These are phyloP conservation scores for Melanogrammus aeglefinus DNA, from an alignment of 2,797 vertebrate genomes.

Conservation along the genomic window DNA sequence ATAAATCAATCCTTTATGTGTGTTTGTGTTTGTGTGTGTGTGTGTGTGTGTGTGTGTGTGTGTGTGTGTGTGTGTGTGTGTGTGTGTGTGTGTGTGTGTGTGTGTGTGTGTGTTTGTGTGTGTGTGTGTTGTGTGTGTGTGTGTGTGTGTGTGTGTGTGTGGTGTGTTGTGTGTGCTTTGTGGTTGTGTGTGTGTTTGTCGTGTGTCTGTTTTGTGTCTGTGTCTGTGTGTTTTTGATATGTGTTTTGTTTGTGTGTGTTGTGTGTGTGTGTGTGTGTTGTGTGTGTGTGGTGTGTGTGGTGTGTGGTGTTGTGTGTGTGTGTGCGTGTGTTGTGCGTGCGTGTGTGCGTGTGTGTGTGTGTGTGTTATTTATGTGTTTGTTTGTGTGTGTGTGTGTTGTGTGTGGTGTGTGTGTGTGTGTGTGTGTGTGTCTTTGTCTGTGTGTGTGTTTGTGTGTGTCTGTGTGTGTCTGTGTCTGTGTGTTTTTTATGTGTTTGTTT, in stretches of 20 bases:
- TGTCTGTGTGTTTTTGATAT: constrained; percentile 11
- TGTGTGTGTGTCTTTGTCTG: constrained; percentile 9
- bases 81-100: constrained; percentile 11
- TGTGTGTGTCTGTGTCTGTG: constrained; percentile 9
- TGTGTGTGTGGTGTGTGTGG: constrained; percentile 16
- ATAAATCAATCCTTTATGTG: background rate
- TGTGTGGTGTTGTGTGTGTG: too few relatives aligned
- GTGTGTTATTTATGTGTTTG: constrained; percentile 6
- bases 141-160: constrained; percentile 13
- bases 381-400: constrained; percentile 2
- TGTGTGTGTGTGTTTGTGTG: background rate
- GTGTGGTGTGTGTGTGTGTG: background rate
- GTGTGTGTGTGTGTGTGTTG: constrained; percentile 5
- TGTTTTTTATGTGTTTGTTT: constrained; percentile 12
- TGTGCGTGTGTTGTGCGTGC: constrained; percentile 21
- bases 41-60: constrained; percentile 9
- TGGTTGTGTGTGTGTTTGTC: constrained; percentile 9
- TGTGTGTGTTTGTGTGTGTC: constrained; percentile 4
- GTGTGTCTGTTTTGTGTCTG: constrained; percentile 3
- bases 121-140: constrained; percentile 8
- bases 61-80: constrained; percentile 5
- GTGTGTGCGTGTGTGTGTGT: constrained; percentile 8
- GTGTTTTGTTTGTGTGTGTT: background rate
- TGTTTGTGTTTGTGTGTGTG: constrained; percentile 10
- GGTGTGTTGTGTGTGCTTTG: constrained; percentile 19